Evolutionary conservation across 2,888 invertebrate genomes (phyloP).

Genomic region (Phoenoteleia sp.): DNA sequence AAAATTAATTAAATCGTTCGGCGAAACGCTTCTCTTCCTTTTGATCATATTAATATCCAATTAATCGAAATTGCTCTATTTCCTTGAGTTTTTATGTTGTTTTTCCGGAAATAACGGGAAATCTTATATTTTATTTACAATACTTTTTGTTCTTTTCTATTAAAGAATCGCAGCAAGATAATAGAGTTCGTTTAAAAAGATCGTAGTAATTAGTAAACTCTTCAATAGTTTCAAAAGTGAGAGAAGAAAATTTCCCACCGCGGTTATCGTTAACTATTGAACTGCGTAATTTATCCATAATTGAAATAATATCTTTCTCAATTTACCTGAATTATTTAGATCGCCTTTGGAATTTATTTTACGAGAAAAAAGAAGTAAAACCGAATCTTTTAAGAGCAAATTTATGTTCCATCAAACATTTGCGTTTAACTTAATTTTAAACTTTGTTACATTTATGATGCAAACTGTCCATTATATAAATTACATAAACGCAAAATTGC

Average conservation of each 20-base stretch:
- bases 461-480: conserved; percentile 37
- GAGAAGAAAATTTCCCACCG: neutral
- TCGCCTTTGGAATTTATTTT: conserved; percentile 29
- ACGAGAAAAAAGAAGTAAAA: conserved; percentile 29
- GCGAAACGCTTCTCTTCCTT: neutral
- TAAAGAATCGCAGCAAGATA: neutral
- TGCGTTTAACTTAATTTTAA: conserved; percentile 31
- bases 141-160: neutral
- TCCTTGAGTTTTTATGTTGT: neutral
- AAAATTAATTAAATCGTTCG: conserved; percentile 16
- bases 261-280: conserved; percentile 11
- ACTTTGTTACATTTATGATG: conserved; percentile 43
- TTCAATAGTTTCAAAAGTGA: neutral
- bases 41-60: neutral
- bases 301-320: conserved; percentile 32
- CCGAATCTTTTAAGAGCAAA: conserved; percentile 8
- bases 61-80: conserved; percentile 1
- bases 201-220: conserved; percentile 26
- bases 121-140: neutral
- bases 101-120: neutral
- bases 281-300: conserved; percentile 33
- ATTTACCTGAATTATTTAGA: conserved; percentile 24
- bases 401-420: conserved; percentile 44
- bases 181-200: conserved; percentile 7
- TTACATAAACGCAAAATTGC: conserved; percentile 2